Conservation (phyloP, 2,888 invertebrate species). For the Mylabris sibirica region DNA sequence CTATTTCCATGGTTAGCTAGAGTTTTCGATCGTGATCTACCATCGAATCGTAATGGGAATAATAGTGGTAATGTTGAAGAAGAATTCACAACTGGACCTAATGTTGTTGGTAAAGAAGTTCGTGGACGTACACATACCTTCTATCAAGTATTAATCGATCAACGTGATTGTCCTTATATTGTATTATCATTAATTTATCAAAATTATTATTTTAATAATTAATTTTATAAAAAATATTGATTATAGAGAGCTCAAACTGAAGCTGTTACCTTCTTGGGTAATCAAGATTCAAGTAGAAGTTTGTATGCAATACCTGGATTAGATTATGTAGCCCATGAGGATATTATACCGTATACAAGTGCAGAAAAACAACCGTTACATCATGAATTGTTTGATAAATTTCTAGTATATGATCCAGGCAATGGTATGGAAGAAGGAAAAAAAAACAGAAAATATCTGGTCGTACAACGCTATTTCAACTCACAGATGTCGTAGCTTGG, state of each 20-base stretch:
- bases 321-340: conserved; percentile 98
- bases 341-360: conserved; percentile 93
- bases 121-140: conserved; percentile 92
- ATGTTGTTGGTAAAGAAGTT: conserved; percentile 79
- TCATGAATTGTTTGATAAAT: conserved; percentile 97
- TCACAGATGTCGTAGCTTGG: too few relatives aligned
- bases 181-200: conserved; percentile 68
- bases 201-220: conserved; percentile 59
- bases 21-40: conserved; percentile 92
- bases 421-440: conserved; percentile 65
- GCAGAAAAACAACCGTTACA: conserved; percentile 88
- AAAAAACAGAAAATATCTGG: too few relatives aligned
- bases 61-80: conserved; percentile 49
- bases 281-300: conserved; percentile 93
- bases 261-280: conserved; percentile 95
- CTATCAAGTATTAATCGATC: conserved; percentile 97
- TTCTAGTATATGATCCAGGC: conserved; percentile 81
- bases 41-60: conserved; percentile 48
- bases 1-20: conserved; percentile 96
- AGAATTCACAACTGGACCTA: conserved; percentile 46
- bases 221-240: conserved; percentile 15
- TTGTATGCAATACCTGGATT: conserved; percentile 96
- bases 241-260: conserved; percentile 92
- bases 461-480: too few relatives aligned
- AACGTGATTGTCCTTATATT: conserved; percentile 95